These are phyloP conservation scores for Lamprotornis superbus DNA, from an alignment of 2,113 vertebrate species.

Conservation along the genomic window DNA sequence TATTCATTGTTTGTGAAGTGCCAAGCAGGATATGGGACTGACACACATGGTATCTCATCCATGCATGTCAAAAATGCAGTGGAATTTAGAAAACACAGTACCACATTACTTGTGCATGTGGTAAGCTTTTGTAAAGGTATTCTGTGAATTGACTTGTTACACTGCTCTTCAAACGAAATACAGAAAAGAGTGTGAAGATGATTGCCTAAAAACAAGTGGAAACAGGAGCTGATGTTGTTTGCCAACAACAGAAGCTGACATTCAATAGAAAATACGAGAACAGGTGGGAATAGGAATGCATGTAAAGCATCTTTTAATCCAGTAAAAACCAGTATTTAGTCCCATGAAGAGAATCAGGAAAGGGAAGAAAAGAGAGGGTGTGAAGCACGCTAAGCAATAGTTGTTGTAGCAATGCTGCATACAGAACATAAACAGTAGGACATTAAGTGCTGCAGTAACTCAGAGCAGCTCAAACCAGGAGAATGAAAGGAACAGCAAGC, in stretches of 20 bases:
- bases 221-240: not conserved
- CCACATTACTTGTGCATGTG: fast-evolving
- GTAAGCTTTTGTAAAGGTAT: not conserved
- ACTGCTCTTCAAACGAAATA: not conserved
- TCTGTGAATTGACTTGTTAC: not conserved
- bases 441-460: not conserved
- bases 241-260: not conserved
- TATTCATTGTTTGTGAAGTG: not conserved
- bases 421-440: not conserved
- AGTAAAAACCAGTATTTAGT: not conserved
- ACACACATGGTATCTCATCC: not conserved
- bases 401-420: not conserved
- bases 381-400: not conserved
- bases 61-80: not conserved
- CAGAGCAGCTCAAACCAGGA: not conserved
- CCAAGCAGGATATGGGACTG: not conserved
- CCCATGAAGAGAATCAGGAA: not conserved
- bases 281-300: not conserved
- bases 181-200: not conserved
- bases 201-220: not conserved
- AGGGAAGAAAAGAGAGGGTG: not conserved
- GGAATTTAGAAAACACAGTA: not conserved
- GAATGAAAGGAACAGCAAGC: not conserved
- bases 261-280: not conserved
- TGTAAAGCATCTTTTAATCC: not conserved